Evolutionary conservation across 2,113 vertebrate genomes (phyloP), one percentile per base, ranked within the genome.

Genomic region (Coregonus clupeaformis): DNA sequence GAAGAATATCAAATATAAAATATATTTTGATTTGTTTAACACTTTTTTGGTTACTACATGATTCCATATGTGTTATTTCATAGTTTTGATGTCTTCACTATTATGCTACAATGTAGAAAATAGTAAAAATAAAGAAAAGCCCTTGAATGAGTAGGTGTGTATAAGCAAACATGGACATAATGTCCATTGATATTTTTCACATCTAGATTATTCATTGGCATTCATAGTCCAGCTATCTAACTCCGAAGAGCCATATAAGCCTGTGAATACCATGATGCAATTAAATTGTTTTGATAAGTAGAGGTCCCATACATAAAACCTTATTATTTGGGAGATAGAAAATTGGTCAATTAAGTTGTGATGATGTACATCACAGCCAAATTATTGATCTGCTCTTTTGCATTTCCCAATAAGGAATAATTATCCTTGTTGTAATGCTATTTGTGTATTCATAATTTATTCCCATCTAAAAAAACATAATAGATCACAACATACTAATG

Each of bases 381-480:
- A 68, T 72, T 64, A 72, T 42, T 77, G 68, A 47, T 78, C 65
- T 72, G 64, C 45, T 24, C 16, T 64, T 22, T 68, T 59, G 70
- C 75, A 29, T 77, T 76, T 63, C 47, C 68, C 12, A 68, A 32
- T 11, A 36, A 25, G 27, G 71, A 77, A 63, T 77, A 81, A 80
- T 77, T 82, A 72, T 68, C 63, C 32, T 73, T 77, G 63, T 78
- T 63, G 73, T 45, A 69, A 72, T 80, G 45, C 64, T 72, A 73
- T 77, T 81, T 75, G 69, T 72, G 25, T 77, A 78, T 77, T 80
- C 69, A 75, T 47, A 77, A 80, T 75, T 16, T 71, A 71, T 72
- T 74, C 65, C 76, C 63, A 42, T 77, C 77, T 9, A 42, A 42
- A 32, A 42, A 42, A 42, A 24, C 27, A n/a, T 36, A 68, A 24